Base-by-base conservation (phyloP, 1,140 invertebrate species). In the Leptinotarsa defecta region DNA sequence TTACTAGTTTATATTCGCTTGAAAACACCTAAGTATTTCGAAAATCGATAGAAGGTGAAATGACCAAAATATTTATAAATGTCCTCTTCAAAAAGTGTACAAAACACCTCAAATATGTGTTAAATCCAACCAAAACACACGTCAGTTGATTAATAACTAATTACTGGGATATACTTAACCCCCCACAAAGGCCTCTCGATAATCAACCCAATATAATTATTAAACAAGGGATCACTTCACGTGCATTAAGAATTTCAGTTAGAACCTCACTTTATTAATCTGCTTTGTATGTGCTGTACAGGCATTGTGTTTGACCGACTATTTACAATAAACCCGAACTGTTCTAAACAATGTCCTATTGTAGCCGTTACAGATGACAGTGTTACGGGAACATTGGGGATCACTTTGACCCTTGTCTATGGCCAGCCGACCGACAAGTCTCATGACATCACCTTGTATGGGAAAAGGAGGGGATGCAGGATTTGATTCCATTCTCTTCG, bases 341-440 rank as follows among this genome's bases (percentile, higher is more conserved):
- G 70, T 71, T 20, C 70, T 27, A 71, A 62, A 71, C 70, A 71
- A 71, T 57, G 48, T 22, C 22, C 70, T 34, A 71, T 71, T 71
- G 70, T 71, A 71, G 24, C 70, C 70, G 70, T 71, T 71, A 71
- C 48, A 71, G 70, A 22, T 71, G 49, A 61, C 70, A 71, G 61
- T 71, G 52, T 57, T 57, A n/a, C 52, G n/a, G 52, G n/a, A 57
- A 57, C 52, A 62, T 57, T 62, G 19, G 48, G 70, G 70, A 52
- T 71, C 70, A 71, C 70, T 19, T 34, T 71, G 70, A 71, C 70
- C 70, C 70, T 71, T 71, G 70, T 71, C 57, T 71, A 71, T 71
- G 70, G 15, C 19, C 70, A 62, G 17, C 22, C 49, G 24, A 61
- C 63, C 71, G 62, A 64, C 63, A 24, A 62, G 61, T 73, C 64